Conservation (phyloP, 2,113 vertebrate species). For the Puntigrus tetrazona region DNA sequence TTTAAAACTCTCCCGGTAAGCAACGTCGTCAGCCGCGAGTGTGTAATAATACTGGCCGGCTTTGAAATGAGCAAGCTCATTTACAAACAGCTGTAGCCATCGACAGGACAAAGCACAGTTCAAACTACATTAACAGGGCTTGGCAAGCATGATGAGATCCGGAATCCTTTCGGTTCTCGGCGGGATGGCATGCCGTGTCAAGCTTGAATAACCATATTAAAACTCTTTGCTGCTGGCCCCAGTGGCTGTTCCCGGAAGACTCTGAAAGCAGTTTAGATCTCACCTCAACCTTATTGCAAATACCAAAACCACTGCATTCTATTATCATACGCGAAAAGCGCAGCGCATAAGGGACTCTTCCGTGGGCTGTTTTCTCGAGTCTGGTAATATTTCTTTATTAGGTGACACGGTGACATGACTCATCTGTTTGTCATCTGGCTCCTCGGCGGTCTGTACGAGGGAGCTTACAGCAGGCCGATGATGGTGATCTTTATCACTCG, state of each 20-base stretch:
- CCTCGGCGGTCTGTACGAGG: constrained; percentile 52
- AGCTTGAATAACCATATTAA: constrained; percentile 75
- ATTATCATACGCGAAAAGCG: constrained; percentile 22
- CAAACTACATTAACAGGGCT: constrained; percentile 80
- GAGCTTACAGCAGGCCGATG: constrained; percentile 59
- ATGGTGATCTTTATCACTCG: constrained; percentile 72
- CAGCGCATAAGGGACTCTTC: neutral
- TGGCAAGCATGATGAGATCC: constrained; percentile 83
- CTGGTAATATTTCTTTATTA: constrained; percentile 46
- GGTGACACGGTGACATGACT: constrained; percentile 46
- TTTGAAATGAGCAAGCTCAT: constrained; percentile 81
- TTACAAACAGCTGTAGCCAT: constrained; percentile 92
- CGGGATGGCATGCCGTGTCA: constrained; percentile 76
- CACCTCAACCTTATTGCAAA: constrained; percentile 20
- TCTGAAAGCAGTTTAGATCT: constrained; percentile 27
- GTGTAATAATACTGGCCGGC: constrained; percentile 82
- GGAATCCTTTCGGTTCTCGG: constrained; percentile 67
- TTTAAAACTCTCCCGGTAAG: constrained; percentile 85
- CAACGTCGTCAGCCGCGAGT: constrained; percentile 85
- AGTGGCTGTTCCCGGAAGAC: constrained; percentile 29
- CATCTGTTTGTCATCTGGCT: constrained; percentile 56
- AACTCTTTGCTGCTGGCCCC: constrained; percentile 31
- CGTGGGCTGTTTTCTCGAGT: constrained; percentile 24
- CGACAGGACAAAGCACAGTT: constrained; percentile 86
- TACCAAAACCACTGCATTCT: neutral